A percentile compares a stretch with the other conserved stretches of the same genome.
Evolutionary conservation across 2,797 vertebrate genomes (phyloP).

Genomic region (Myoxocephalus aenaeus): DNA sequence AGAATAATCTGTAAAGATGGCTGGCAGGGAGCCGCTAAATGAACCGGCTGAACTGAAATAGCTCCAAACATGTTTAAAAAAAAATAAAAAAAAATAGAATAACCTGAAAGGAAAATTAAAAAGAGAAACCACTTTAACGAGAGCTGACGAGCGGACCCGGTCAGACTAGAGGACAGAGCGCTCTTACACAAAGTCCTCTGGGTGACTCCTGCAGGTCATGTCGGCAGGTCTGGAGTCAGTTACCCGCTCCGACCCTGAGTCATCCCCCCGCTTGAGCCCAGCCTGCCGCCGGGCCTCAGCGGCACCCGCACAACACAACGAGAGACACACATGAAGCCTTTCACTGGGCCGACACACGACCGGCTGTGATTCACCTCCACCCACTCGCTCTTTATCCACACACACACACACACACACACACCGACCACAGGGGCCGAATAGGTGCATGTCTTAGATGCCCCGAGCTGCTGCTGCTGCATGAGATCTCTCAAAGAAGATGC

Average conservation of each 20-base stretch:
- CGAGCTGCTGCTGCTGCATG: not conserved
- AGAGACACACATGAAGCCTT: conserved; percentile 58
- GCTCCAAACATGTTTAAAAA: conserved; percentile 5
- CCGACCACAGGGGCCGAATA: not conserved
- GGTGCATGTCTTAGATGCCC: not conserved
- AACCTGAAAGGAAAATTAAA: not conserved
- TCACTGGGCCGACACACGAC: conserved; percentile 61
- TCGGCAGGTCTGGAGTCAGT: conserved; percentile 51
- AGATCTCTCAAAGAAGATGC: not conserved
- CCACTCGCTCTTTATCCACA: conserved; percentile 53
- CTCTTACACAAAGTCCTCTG: not conserved
- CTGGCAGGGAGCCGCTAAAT: not conserved
- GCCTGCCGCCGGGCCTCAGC: conserved; percentile 36
- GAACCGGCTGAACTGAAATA: conserved; percentile 24
- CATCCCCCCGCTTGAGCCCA: conserved; percentile 52
- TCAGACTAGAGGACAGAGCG: not conserved
- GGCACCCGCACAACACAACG: conserved; percentile 53
- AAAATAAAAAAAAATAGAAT: no score
- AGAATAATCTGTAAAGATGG: conserved; percentile 40
- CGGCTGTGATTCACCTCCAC: conserved; percentile 76
- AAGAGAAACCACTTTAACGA: not conserved
- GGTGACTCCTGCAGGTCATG: conserved; percentile 31
- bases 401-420: not conserved
- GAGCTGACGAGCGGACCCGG: not conserved
- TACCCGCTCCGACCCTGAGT: conserved; percentile 70